Percentiles rank a stretch among this genome's conserved stretches.
These are phyloP conservation scores for Esox masquinongy DNA, from an alignment of 2,797 vertebrate species.

Conservation along the genomic window DNA sequence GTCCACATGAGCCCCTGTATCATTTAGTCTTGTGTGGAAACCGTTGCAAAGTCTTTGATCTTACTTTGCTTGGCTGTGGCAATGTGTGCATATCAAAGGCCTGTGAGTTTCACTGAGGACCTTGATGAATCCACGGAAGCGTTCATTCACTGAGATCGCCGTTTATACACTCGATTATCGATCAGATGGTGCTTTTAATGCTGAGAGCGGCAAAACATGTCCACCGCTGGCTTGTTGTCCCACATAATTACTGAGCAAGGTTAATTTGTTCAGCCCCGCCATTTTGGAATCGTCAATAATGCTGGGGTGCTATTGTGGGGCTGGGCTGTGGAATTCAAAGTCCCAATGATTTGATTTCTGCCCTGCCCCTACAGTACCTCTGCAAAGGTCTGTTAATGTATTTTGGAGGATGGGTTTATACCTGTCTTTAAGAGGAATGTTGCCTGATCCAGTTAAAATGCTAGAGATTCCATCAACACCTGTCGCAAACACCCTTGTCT, in stretches of 20 bases:
- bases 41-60: constrained; percentile 16
- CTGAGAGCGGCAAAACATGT: constrained; percentile 29
- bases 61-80: neutral
- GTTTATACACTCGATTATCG: constrained; percentile 35
- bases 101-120: neutral
- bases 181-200: constrained; percentile 19
- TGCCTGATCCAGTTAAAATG: neutral
- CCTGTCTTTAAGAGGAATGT: neutral
- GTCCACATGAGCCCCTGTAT: neutral
- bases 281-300: constrained; percentile 22
- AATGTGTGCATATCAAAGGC: constrained; percentile 18
- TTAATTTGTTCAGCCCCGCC: constrained; percentile 33
- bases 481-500: neutral
- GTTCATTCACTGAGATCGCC: constrained; percentile 19
- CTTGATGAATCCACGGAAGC: constrained; percentile 21
- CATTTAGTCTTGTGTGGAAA: neutral
- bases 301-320: neutral
- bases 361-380: neutral
- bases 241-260: constrained; percentile 30
- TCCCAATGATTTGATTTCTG: neutral
- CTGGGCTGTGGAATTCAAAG: neutral
- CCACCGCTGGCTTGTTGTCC: constrained; percentile 11
- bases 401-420: neutral
- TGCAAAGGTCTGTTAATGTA: neutral
- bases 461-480: neutral